phyloP scores from a whole-genome alignment of 2,888 invertebrate genomes.

The Pomacea canaliculata region DNA sequence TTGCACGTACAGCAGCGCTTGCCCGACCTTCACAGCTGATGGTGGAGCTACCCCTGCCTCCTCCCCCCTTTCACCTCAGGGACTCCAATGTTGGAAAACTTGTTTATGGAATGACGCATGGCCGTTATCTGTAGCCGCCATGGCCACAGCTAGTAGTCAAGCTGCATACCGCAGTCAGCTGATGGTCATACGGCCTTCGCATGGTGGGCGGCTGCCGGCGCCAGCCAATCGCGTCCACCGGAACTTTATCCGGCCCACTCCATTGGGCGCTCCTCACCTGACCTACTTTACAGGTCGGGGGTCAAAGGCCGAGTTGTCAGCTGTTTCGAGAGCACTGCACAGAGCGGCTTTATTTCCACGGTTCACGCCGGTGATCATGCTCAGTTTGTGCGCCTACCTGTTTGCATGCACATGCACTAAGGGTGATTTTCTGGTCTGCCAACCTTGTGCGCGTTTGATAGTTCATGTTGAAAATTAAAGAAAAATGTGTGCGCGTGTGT shows the following conservation, averaged over 20 bases:
- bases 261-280: not conserved
- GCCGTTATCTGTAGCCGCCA: not conserved
- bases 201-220: slow-evolving; percentile 11
- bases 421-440: too few relatives aligned
- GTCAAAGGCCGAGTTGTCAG: too few relatives aligned
- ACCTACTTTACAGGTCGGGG: not conserved
- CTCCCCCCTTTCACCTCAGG: not conserved
- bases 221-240: not conserved
- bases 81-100: not conserved
- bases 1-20: too few relatives aligned
- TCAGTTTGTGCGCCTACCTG: too few relatives aligned
- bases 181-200: slow-evolving; percentile 1
- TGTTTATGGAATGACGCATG: not conserved
- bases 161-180: slow-evolving; percentile 1
- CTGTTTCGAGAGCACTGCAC: not conserved
- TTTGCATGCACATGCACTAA: too few relatives aligned
- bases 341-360: not conserved
- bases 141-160: not conserved
- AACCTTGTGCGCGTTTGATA: too few relatives aligned
- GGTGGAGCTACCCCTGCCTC: not conserved
- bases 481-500: too few relatives aligned
- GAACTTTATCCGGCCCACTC: not conserved
- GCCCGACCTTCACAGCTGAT: too few relatives aligned
- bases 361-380: not conserved
- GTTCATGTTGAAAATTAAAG: too few relatives aligned